A percentile compares a stretch with the other conserved stretches of the same genome.
phyloP scores from a whole-genome alignment of 1,140 invertebrate genomes.

The Halyomorpha halys region DNA sequence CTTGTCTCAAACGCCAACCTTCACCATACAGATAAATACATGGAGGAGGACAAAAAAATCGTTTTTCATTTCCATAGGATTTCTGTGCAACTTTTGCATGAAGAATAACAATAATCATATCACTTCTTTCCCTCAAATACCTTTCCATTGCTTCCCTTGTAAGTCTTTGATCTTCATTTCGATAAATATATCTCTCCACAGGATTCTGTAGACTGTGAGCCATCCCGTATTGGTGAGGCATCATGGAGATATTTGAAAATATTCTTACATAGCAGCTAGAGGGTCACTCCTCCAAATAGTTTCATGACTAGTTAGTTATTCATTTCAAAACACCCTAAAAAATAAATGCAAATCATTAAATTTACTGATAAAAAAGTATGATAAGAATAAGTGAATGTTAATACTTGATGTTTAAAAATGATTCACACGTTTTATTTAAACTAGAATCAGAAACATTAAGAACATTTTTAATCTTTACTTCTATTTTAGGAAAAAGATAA shows the following conservation, averaged over 20 bases:
- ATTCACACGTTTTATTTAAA: too few species aligned
- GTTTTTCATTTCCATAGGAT: constrained; percentile 98
- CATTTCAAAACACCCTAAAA: too few species aligned
- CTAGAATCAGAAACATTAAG: too few species aligned
- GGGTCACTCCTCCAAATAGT: not conserved
- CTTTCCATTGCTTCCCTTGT: constrained; percentile 92
- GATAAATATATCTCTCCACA: constrained; percentile 49
- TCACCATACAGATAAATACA: constrained; percentile 97
- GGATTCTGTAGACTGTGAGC: constrained; percentile 64
- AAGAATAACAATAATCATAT: constrained; percentile 93
- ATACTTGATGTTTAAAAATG: too few species aligned
- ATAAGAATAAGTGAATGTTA: too few species aligned
- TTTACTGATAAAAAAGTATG: too few species aligned
- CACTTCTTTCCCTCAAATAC: constrained; percentile 84
- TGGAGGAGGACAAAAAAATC: constrained; percentile 98
- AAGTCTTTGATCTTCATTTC: constrained; percentile 70
- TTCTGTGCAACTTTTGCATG: constrained; percentile 99
- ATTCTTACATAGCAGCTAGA: constrained; percentile 7
- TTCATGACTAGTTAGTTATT: not conserved
- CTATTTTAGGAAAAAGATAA: too few species aligned
- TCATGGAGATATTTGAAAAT: constrained; percentile 33
- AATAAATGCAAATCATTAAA: too few species aligned
- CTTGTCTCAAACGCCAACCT: constrained; percentile 89
- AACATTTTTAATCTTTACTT: too few species aligned
- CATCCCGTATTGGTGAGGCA: constrained; percentile 66